Percentiles rank a stretch among this genome's conserved stretches.
These are phyloP conservation scores for Drosophila kohkoa DNA, from an alignment of 1,140 invertebrate genomes.

Conservation along the genomic window DNA sequence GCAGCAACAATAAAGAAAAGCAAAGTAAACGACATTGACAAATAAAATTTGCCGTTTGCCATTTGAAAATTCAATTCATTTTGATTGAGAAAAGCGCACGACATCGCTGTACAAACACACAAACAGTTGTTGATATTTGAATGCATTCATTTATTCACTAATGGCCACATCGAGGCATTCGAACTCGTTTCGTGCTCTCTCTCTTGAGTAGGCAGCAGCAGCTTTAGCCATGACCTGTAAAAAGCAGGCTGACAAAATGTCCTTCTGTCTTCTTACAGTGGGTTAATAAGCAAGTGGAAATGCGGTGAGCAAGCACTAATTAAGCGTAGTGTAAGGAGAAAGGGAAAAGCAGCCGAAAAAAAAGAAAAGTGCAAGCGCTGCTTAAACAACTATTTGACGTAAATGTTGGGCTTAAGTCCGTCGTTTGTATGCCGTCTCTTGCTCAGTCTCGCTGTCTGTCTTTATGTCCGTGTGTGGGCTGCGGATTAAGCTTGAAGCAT, in stretches of 20 bases:
- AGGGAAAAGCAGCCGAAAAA: not conserved
- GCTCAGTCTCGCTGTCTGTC: slow-evolving; percentile 16
- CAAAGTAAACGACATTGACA: slow-evolving; percentile 42
- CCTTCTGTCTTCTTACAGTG: slow-evolving; percentile 29
- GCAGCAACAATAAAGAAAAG: slow-evolving; percentile 1
- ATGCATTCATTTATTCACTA: slow-evolving; percentile 38
- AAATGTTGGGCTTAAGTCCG: slow-evolving; percentile 81
- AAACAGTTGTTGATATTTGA: slow-evolving; percentile 37
- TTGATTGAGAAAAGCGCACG: slow-evolving; percentile 42
- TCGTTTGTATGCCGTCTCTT: slow-evolving; percentile 46
- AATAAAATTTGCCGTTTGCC: slow-evolving; percentile 50
- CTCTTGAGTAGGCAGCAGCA: slow-evolving; percentile 1
- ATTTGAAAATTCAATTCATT: slow-evolving; percentile 56
- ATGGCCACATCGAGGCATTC: slow-evolving; percentile 8
- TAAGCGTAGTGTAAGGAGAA: slow-evolving; percentile 53
- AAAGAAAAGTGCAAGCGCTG: slow-evolving; percentile 26
- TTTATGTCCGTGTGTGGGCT: slow-evolving; percentile 38
- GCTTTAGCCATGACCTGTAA: slow-evolving; percentile 7
- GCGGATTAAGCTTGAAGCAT: slow-evolving; percentile 82
- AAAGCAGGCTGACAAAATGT: slow-evolving; percentile 35
- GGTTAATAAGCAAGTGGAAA: slow-evolving; percentile 71
- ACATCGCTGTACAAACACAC: slow-evolving; percentile 10
- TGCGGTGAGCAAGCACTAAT: slow-evolving; percentile 70
- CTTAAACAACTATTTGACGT: slow-evolving; percentile 75
- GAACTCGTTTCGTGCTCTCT: slow-evolving; percentile 4